phyloP scores from a whole-genome alignment of 1,140 invertebrate genomes.

The Lepidurus couesii region DNA sequence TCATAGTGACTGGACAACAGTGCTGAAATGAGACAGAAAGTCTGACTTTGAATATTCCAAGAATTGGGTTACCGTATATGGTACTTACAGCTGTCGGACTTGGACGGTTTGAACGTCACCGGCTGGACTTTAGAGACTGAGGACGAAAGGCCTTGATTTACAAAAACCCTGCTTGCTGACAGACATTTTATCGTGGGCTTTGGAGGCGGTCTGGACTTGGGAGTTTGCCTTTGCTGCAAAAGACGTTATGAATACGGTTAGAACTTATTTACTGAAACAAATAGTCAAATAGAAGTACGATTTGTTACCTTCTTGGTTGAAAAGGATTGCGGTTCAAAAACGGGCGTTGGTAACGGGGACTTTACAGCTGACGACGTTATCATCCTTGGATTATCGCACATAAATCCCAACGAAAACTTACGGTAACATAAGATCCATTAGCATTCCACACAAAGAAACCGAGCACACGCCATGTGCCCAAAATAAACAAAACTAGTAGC shows the following conservation, averaged over 20 bases:
- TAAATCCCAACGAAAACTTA: neutral
- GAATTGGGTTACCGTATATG: neutral
- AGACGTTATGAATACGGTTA: neutral
- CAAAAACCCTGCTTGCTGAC: neutral
- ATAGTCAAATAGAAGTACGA: neutral
- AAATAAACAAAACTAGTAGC: neutral
- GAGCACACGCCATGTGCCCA: neutral
- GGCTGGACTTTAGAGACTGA: neutral
- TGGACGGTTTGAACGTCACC: neutral
- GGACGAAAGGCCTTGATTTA: neutral
- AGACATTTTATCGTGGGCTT: constrained; percentile 4
- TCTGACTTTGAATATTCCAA: neutral
- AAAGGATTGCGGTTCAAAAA: neutral
- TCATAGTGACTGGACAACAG: constrained; percentile 40
- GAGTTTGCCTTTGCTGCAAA: neutral
- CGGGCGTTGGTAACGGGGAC: neutral
- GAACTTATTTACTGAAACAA: neutral
- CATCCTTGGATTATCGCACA: neutral
- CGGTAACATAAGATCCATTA: neutral
- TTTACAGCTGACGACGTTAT: neutral
- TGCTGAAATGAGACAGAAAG: neutral
- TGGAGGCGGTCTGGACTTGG: constrained; percentile 3
- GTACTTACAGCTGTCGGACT: neutral
- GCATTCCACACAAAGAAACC: neutral
- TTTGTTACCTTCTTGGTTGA: constrained; percentile 6